Evolutionary conservation across 2,113 vertebrate genomes (phyloP), one percentile per base, ranked within the genome.

Genomic region (Poecilia latipinna): DNA sequence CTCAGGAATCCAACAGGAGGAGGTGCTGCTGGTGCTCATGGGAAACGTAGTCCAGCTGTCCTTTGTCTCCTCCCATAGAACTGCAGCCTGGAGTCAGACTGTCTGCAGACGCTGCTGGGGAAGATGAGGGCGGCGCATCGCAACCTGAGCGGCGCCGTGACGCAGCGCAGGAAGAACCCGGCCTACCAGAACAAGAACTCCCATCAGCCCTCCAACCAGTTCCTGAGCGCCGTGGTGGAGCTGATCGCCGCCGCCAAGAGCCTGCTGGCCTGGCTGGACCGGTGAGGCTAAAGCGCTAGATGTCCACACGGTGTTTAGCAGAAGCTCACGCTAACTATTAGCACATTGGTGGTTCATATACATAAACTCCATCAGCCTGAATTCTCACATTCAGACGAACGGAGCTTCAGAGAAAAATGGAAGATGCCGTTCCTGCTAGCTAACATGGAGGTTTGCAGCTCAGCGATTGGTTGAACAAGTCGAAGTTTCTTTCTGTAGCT

Each of bases 191-290:
- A 91, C 62, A 93, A 86, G 31, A 92, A 89, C n/a, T 95, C 96
- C 74, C 94, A 84, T 74, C 97, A 97, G 82, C 97, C 97, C 60
- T 94, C 96, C 82, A 99, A 97, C 64, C 94, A 97, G 64, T 97
- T 99, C 86, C 96, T 99, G 61, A 97, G 96, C 0, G 97, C 97
- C 0, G 97, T 99, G 4, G 96, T 99, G 22, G 96, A 99, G 82
- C 96, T 99, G 69, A 99, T 99, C 28, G 96, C 94, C 0, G 94
- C 97, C 31, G 97, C 98, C 65, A 99, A 99, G 90, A 95, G 94
- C 70, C 93, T 99, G 88, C 92, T 99, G 77, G 94, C 95, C 0
- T 98, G 97, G 97, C 85, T 99, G 77, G 97, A 99, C 94, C 94
- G 97, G 97, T 99, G 90, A 3, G 8, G 1, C 44, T 48, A 37